These are phyloP conservation scores for Eremophila alpestris DNA, from an alignment of 2,797 vertebrate species.

Conservation along the genomic window DNA sequence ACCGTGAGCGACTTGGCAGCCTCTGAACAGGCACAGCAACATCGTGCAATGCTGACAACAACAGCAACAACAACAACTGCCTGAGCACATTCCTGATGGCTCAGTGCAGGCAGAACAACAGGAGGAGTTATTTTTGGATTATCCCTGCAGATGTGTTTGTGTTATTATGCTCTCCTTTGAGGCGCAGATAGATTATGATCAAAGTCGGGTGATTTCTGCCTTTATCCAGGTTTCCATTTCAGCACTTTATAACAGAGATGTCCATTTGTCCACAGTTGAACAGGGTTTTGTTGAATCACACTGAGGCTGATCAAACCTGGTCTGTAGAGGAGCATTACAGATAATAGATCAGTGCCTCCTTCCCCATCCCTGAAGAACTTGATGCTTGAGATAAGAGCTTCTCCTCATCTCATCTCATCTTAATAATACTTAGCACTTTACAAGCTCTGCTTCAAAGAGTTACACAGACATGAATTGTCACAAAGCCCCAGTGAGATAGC, in stretches of 20 bases:
- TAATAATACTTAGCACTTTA: constrained; percentile 59
- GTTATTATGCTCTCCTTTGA: constrained; percentile 19
- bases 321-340: not conserved
- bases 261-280: constrained; percentile 54
- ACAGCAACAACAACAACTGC: not conserved
- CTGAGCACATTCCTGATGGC: not conserved
- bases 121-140: constrained; percentile 10
- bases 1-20: not conserved
- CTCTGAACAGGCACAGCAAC: not conserved
- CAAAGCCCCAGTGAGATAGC: constrained; percentile 29
- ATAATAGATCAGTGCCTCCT: constrained; percentile 51
- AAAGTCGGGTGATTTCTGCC: not conserved
- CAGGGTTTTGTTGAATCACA: constrained; percentile 47
- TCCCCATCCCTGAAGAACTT: constrained; percentile 38
- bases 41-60: accelerated
- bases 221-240: constrained; percentile 27
- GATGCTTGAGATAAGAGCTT: constrained; percentile 58
- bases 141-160: constrained; percentile 12
- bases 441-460: constrained; percentile 38
- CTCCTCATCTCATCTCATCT: constrained; percentile 41
- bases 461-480: constrained; percentile 25
- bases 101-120: not conserved
- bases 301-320: constrained; percentile 43
- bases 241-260: constrained; percentile 36
- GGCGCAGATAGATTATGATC: not conserved